Percentiles rank a stretch among this genome's conserved stretches.
phyloP scores from a whole-genome alignment of 1,140 invertebrate species.

The Trichogramma pretiosum region DNA sequence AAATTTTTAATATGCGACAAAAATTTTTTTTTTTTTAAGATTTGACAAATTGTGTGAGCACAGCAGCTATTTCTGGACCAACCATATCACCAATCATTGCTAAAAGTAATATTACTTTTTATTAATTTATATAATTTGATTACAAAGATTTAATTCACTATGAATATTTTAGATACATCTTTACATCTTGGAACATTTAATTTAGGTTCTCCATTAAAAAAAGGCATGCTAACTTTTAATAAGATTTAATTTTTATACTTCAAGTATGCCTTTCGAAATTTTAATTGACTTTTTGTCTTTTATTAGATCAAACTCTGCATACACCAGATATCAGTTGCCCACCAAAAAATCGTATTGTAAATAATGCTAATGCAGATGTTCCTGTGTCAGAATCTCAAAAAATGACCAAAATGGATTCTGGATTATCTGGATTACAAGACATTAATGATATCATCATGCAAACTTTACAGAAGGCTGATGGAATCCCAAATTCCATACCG shows the following conservation, averaged over 20 bases:
- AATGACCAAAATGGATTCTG: not conserved
- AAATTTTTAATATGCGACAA: no score
- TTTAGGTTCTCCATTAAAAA: no score
- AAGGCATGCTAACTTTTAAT: no score
- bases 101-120: conserved; percentile 11
- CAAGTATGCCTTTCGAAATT: no score
- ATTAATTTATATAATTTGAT: no score
- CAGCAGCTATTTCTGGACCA: no score
- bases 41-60: no score
- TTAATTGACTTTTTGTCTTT: no score
- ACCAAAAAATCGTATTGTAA: not conserved
- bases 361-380: not conserved
- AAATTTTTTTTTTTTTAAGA: no score
- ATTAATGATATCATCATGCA: no score
- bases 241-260: no score
- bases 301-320: conserved; percentile 13
- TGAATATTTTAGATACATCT: conserved; percentile 6
- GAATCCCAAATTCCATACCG: conserved; percentile 1
- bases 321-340: conserved; percentile 3
- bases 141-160: not conserved
- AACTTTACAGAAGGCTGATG: not conserved
- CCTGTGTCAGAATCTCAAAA: not conserved
- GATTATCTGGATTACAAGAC: conserved; percentile 2
- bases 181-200: no score
- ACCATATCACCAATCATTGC: conserved; percentile 12